phyloP scores from a whole-genome alignment of 2,888 invertebrate genomes.

The Drosophila mercatorum region DNA sequence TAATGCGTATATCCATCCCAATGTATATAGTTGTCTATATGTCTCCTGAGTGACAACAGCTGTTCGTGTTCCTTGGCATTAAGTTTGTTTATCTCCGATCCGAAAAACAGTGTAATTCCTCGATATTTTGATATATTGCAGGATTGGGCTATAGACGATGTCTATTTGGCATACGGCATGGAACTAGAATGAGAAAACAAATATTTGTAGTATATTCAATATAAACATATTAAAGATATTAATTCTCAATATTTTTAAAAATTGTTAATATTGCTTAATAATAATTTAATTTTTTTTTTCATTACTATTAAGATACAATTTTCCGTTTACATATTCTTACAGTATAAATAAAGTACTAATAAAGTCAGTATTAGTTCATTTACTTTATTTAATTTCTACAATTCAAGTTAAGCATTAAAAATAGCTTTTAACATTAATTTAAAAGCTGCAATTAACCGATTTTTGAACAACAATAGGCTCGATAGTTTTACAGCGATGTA shows the following conservation, averaged over 20 bases:
- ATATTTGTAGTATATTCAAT: not conserved
- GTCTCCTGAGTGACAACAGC: constrained; percentile 32
- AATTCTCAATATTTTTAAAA: too few relatives aligned
- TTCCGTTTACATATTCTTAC: not conserved
- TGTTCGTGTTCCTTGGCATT: constrained; percentile 17
- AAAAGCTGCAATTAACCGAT: not conserved
- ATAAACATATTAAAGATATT: too few relatives aligned
- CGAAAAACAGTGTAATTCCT: constrained; percentile 1
- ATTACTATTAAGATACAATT: too few relatives aligned
- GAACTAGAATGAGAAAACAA: not conserved
- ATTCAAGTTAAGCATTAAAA: not conserved
- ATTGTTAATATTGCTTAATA: too few relatives aligned
- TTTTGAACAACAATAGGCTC: not conserved
- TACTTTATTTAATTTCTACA: not conserved
- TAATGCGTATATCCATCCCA: constrained; percentile 8
- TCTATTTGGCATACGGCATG: not conserved
- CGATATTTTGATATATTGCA: not conserved
- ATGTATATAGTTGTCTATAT: constrained; percentile 2
- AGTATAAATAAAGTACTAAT: not conserved
- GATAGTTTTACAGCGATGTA: not conserved
- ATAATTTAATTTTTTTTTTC: too few relatives aligned
- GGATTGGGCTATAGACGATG: not conserved
- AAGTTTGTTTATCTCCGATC: not conserved
- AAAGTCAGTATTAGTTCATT: not conserved
- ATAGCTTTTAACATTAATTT: not conserved